These are phyloP conservation scores for Toxotes chatareus DNA, from an alignment of 2,113 vertebrate genomes.

Conservation along the genomic window DNA sequence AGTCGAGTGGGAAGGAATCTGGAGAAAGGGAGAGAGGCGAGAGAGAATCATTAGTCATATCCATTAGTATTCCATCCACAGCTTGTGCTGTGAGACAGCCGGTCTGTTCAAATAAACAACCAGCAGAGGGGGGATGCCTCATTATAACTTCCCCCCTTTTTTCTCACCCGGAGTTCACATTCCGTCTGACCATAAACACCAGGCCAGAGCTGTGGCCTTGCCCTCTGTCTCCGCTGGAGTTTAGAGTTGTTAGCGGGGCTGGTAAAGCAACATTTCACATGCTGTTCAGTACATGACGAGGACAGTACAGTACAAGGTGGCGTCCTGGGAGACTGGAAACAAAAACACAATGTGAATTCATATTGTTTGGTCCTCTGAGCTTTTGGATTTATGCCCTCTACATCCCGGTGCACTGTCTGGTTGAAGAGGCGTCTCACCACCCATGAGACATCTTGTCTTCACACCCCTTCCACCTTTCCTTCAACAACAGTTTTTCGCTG, in stretches of 20 bases:
- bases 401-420: constrained; percentile 15
- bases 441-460: constrained; percentile 22
- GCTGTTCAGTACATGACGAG: constrained; percentile 51
- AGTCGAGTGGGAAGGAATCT: constrained; percentile 24
- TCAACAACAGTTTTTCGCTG: constrained; percentile 3
- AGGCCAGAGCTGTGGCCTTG: constrained; percentile 42
- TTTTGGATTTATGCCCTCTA: not conserved
- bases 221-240: constrained; percentile 62
- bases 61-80: constrained; percentile 79
- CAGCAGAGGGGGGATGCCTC: constrained; percentile 70
- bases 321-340: constrained; percentile 16
- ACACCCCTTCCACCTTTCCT: constrained; percentile 4
- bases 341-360: constrained; percentile 29
- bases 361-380: constrained; percentile 16
- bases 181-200: constrained; percentile 73
- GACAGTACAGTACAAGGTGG: constrained; percentile 20
- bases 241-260: constrained; percentile 52
- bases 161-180: constrained; percentile 72
- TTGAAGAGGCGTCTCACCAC: not conserved
- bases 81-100: constrained; percentile 76
- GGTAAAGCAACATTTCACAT: constrained; percentile 55
- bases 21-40: constrained; percentile 15
- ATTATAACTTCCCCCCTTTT: constrained; percentile 69
- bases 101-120: constrained; percentile 79
- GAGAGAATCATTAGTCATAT: constrained; percentile 69